Base-by-base conservation (phyloP, 2,888 invertebrate species). In the Clostera curtula region DNA sequence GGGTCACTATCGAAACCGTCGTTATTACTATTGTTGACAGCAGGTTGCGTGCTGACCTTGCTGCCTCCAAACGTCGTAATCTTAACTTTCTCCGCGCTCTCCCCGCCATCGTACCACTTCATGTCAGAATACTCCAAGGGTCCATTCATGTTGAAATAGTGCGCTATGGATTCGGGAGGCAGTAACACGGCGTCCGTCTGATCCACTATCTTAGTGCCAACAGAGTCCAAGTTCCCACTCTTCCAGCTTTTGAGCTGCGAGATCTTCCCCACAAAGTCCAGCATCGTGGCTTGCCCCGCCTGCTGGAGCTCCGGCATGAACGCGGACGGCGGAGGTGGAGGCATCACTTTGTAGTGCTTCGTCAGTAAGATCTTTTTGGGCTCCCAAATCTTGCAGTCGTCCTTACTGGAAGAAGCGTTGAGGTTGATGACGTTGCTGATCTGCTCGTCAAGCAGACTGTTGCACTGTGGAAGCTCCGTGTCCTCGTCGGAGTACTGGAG, bases 401-500 rank as follows among this genome's bases (percentile, higher is more conserved):
- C 83, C 41, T 83, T 83, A 39, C 77, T 82, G 8, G 82, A 82
- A 2, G 82, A 80, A 2, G 82, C 80, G 29, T 82, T 80, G 3
- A 84, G 59, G 29, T 82, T 80, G 25, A 86, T 85, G 14, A 86
- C 86, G 34, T 87, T 86, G 34, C 85, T 82, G 18, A 86, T 70
- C 40, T 86, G 85, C 40, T 82, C 82, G 36, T 80, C 79, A 34
- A 82, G 47, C 24, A 80, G 49, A 32, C 63, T 74, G 40, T 67
- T 67, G 57, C 80, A 75, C 31, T 82, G 84, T 2, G 86, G 84
- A 29, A 85, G 79, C 34, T 84, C 85, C 0, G 86, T 86, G 34
- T 86, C 86, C 27, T 87, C 87, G 43, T 87, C 87, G 34, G 87
- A 86, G 41, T 86, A 87, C 56, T 87, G 85, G 43, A 86, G 85